Evolutionary conservation across 2,113 vertebrate genomes (phyloP).

Genomic region (Orycteropus afer): DNA sequence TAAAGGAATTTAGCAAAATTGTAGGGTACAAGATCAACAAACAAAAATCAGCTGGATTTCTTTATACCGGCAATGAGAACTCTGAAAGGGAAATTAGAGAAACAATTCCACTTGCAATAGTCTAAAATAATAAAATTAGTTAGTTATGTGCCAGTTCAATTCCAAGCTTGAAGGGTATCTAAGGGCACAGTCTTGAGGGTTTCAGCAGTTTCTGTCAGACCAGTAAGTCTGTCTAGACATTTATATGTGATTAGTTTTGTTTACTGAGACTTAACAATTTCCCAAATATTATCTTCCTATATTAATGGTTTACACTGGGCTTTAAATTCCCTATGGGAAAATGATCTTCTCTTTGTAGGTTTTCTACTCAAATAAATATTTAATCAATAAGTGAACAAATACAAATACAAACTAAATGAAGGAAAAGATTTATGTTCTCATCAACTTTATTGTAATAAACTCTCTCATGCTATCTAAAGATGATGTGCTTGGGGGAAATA

Average conservation of each 20-base stretch:
- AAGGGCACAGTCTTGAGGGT: too few species aligned
- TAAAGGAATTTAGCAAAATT: too few species aligned
- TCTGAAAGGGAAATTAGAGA: too few species aligned
- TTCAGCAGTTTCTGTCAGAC: too few species aligned
- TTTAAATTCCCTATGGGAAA: background rate
- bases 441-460: background rate
- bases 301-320: background rate
- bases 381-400: background rate
- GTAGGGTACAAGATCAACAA: too few species aligned
- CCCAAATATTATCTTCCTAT: background rate
- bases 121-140: too few species aligned
- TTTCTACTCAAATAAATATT: background rate
- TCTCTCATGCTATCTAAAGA: background rate
- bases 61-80: too few species aligned
- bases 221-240: too few species aligned
- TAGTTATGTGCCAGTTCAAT: too few species aligned
- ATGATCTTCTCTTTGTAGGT: background rate
- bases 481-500: background rate
- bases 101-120: too few species aligned
- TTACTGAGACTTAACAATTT: background rate
- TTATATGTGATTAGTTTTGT: background rate
- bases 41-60: too few species aligned
- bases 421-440: background rate
- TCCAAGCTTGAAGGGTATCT: too few species aligned
- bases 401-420: background rate